Conservation (phyloP, 2,888 invertebrate genomes). For the Rhamnusium bicolor region DNA sequence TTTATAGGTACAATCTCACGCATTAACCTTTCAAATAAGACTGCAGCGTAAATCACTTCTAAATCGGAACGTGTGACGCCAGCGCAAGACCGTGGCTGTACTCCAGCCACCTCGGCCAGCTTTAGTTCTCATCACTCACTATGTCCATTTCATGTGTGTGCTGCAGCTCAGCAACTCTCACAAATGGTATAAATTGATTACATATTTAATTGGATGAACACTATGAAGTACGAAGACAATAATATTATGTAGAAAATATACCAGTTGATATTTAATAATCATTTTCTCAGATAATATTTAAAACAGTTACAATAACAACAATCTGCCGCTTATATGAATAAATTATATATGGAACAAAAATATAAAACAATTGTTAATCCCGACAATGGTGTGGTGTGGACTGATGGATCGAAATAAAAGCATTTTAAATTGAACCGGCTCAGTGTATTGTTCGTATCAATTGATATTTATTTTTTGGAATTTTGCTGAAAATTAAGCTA, state of each 20-base stretch:
- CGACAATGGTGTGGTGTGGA: not conserved
- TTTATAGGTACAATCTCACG: too few species aligned
- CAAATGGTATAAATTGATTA: too few species aligned
- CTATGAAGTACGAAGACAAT: too few species aligned
- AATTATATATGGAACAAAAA: constrained; percentile 14
- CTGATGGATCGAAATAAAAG: constrained; percentile 8
- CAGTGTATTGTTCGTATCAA: constrained; percentile 4
- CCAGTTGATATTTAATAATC: not conserved
- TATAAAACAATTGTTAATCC: constrained; percentile 14
- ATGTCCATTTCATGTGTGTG: too few species aligned
- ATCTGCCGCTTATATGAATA: constrained; percentile 2
- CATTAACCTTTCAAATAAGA: too few species aligned
- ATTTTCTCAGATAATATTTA: not conserved
- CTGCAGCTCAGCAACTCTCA: too few species aligned
- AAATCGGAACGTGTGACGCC: too few species aligned
- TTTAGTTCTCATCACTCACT: too few species aligned
- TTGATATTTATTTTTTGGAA: constrained; percentile 39
- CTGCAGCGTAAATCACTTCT: too few species aligned
- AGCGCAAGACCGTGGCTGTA: too few species aligned
- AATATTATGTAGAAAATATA: not conserved
- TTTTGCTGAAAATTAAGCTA: constrained; percentile 60
- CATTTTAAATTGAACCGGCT: constrained; percentile 26
- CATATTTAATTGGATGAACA: too few species aligned
- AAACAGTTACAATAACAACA: not conserved
- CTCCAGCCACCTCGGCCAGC: too few species aligned